A percentile compares a stretch with the other conserved stretches of the same genome.
phyloP scores from a whole-genome alignment of 2,113 vertebrate species.

The Malurus cyaneus region DNA sequence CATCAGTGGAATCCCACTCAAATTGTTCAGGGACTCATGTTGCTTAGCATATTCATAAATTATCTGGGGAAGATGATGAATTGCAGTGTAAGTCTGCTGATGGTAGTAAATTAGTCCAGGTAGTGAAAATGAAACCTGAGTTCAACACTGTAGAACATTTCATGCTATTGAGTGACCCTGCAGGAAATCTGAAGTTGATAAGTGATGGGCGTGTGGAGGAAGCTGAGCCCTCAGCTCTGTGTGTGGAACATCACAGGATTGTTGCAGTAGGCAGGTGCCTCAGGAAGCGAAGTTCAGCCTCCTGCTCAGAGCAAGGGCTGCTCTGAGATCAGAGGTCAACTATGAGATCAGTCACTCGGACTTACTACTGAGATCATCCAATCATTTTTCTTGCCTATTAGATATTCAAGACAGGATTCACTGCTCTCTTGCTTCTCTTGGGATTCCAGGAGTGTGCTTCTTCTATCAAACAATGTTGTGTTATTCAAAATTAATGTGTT shows the following conservation, averaged over 20 bases:
- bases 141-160: neutral
- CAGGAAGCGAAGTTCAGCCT: accelerated
- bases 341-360: neutral
- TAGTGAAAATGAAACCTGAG: neutral
- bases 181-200: neutral
- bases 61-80: neutral
- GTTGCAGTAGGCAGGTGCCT: neutral
- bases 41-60: neutral
- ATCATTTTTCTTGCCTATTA: neutral
- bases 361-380: neutral
- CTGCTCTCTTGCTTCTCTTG: neutral
- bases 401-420: neutral
- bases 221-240: neutral
- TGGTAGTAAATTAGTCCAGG: neutral
- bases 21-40: neutral
- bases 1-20: neutral
- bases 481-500: neutral
- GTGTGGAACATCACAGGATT: neutral
- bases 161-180: neutral
- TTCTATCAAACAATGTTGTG: neutral
- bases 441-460: neutral
- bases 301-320: neutral
- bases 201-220: neutral
- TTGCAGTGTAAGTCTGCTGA: neutral
- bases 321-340: neutral